Evolutionary conservation across 2,113 vertebrate genomes (phyloP).

Genomic region (Cardinalis cardinalis): DNA sequence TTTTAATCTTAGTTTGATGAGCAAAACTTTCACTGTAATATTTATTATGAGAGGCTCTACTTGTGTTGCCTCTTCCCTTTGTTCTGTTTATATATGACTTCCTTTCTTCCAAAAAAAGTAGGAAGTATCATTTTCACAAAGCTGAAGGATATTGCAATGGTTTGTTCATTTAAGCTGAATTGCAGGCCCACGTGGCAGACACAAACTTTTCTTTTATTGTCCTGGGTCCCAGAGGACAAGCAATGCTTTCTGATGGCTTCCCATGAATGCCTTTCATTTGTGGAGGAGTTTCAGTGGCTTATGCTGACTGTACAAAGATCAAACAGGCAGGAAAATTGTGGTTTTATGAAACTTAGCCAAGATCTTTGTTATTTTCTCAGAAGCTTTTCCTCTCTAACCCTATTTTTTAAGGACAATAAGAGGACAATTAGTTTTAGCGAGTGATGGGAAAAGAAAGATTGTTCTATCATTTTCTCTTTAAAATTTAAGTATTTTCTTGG

Average conservation of each 20-base stretch:
- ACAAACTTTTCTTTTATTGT: slow-evolving; percentile 60
- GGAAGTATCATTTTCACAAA: slow-evolving; percentile 69
- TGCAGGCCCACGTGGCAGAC: slow-evolving; percentile 36
- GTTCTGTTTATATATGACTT: slow-evolving; percentile 71
- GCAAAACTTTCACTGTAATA: slow-evolving; percentile 70
- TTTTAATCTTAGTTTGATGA: slow-evolving; percentile 76
- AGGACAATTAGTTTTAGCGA: background rate
- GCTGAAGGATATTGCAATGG: slow-evolving; percentile 20
- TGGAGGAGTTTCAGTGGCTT: slow-evolving; percentile 50
- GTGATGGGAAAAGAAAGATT: background rate
- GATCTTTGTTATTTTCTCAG: slow-evolving; percentile 22
- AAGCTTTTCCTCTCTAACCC: slow-evolving; percentile 28
- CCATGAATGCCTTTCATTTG: slow-evolving; percentile 60
- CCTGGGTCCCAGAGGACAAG: slow-evolving; percentile 30
- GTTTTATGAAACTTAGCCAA: slow-evolving; percentile 41
- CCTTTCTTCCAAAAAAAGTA: slow-evolving; percentile 63
- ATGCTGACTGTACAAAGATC: slow-evolving; percentile 56
- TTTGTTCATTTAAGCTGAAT: slow-evolving; percentile 61
- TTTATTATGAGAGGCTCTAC: slow-evolving; percentile 70
- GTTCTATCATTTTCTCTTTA: background rate
- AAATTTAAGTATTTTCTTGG: background rate
- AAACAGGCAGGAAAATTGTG: slow-evolving; percentile 61
- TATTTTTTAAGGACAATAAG: slow-evolving; percentile 6
- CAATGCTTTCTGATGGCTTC: slow-evolving; percentile 46
- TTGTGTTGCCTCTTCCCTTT: slow-evolving; percentile 77